These are phyloP conservation scores for Actinernus sp. DNA, from an alignment of 92 coral and sea anemone genomes.

Conservation along the genomic window DNA sequence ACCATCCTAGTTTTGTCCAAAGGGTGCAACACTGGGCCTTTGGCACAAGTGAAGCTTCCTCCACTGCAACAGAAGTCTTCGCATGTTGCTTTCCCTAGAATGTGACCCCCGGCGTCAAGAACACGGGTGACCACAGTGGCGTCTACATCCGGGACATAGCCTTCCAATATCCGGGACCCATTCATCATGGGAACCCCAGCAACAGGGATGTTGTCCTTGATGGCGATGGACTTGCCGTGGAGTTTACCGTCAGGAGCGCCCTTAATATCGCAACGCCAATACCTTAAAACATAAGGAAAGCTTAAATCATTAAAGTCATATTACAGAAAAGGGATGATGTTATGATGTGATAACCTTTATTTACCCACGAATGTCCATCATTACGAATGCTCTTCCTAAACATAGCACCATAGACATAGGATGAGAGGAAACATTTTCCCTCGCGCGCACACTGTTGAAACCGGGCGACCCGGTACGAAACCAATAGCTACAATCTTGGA, in stretches of 20 bases:
- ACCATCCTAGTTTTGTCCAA: slow-evolving; percentile 56
- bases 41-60: slow-evolving; percentile 69
- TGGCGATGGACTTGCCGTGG: slow-evolving; percentile 65
- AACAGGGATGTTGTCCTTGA: slow-evolving; percentile 72
- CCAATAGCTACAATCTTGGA: no score
- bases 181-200: slow-evolving; percentile 90
- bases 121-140: slow-evolving; percentile 78
- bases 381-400: no score
- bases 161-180: slow-evolving; percentile 77
- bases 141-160: slow-evolving; percentile 86
- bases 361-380: no score
- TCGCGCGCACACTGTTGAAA: no score
- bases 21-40: slow-evolving; percentile 82
- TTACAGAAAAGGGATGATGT: no score
- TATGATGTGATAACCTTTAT: no score
- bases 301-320: no score
- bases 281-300: slow-evolving; percentile 56
- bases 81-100: slow-evolving; percentile 76
- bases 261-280: slow-evolving; percentile 65
- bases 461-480: no score
- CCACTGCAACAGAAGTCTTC: slow-evolving; percentile 64
- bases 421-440: no score
- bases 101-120: slow-evolving; percentile 72
- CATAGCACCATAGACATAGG: no score
- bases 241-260: slow-evolving; percentile 71